Conservation (phyloP, 2,888 invertebrate species). For the Macrosoma leucophasiata region DNA sequence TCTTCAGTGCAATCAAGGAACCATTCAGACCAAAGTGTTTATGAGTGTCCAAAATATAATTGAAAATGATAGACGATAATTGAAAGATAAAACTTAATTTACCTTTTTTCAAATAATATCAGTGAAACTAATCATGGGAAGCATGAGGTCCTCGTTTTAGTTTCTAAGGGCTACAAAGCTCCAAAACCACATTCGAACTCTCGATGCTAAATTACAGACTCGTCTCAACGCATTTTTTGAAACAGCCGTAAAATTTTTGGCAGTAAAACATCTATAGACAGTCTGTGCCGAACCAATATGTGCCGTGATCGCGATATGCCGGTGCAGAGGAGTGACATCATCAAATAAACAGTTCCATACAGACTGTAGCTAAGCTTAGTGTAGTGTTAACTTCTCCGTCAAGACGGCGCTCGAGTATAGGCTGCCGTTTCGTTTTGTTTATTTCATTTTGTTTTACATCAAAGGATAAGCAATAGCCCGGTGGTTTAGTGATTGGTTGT, state of each 20-base stretch:
- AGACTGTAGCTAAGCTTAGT: slow-evolving; percentile 21
- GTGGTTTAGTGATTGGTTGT: slow-evolving; percentile 48
- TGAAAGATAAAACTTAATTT: slow-evolving; percentile 6
- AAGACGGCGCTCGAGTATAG: slow-evolving; percentile 62
- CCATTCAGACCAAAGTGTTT: background rate
- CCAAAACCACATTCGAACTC: slow-evolving; percentile 47
- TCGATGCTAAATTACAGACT: slow-evolving; percentile 94
- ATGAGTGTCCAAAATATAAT: slow-evolving; percentile 1
- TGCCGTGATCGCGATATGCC: slow-evolving; percentile 87
- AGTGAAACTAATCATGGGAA: slow-evolving; percentile 8
- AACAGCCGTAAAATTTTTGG: slow-evolving; percentile 86
- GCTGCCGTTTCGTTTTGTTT: slow-evolving; percentile 68
- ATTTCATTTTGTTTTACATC: slow-evolving; percentile 70
- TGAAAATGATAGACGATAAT: slow-evolving; percentile 18
- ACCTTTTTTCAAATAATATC: slow-evolving; percentile 5
- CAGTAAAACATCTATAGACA: slow-evolving; percentile 34
- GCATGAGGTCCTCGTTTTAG: slow-evolving; percentile 19
- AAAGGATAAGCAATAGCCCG: slow-evolving; percentile 68
- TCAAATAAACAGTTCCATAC: slow-evolving; percentile 50
- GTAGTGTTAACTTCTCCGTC: slow-evolving; percentile 50
- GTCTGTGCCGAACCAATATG: slow-evolving; percentile 72
- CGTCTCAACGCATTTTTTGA: slow-evolving; percentile 93
- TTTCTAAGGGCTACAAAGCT: slow-evolving; percentile 46
- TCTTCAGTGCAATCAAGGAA: slow-evolving; percentile 1
- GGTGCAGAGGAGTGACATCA: slow-evolving; percentile 55